phyloP scores from a whole-genome alignment of 2,797 vertebrate species.

The Acropternis orthonyx region DNA sequence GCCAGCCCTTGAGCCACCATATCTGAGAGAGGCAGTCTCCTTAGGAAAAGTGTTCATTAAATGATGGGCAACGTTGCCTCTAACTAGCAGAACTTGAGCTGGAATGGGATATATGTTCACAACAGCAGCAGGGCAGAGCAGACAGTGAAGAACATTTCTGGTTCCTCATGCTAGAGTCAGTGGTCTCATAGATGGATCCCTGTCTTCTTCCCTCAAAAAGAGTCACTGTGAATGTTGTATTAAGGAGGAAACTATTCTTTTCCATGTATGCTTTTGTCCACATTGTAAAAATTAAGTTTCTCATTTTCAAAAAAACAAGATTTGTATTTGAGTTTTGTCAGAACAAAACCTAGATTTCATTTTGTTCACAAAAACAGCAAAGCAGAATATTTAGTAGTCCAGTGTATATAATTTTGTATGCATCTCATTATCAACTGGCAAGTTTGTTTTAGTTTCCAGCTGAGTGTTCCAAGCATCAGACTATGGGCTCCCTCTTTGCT shows the following conservation, averaged over 20 bases:
- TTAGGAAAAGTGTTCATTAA: background rate
- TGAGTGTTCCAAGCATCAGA: background rate
- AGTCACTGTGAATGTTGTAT: background rate
- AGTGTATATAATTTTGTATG: background rate
- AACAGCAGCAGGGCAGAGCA: background rate
- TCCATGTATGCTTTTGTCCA: background rate
- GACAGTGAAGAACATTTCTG: background rate
- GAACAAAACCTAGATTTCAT: background rate
- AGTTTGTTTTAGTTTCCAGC: background rate
- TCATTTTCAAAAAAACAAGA: background rate
- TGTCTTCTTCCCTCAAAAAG: background rate
- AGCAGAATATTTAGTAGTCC: background rate
- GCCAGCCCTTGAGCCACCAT: background rate
- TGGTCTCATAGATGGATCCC: background rate
- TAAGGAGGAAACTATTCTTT: background rate
- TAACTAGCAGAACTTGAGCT: background rate
- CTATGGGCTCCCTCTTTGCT: background rate
- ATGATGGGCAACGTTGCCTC: background rate
- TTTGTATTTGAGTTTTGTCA: background rate
- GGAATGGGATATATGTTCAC: background rate
- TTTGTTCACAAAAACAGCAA: background rate
- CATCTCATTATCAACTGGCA: background rate
- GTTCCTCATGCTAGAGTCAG: background rate
- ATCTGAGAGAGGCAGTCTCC: background rate
- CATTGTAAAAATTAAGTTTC: background rate